Base-by-base conservation (phyloP, 2,888 invertebrate species). In the Drosophila niveifrons region DNA sequence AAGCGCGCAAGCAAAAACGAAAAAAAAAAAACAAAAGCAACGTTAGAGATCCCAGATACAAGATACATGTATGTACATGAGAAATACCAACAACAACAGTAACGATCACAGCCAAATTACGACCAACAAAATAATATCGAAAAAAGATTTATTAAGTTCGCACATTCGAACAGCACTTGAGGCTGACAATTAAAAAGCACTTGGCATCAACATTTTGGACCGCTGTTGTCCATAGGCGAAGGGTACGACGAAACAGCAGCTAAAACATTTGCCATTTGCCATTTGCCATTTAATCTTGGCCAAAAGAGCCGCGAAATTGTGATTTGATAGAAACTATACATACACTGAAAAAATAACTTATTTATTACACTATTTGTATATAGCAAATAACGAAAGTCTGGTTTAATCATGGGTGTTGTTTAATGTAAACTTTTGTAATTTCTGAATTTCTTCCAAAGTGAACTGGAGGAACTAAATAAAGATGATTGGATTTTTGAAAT, bases 181-280 rank as follows among this genome's bases (percentile, higher is more conserved):
- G 74, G 87, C 85, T 87, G 87, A 85, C 85, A 88, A 85, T 85
- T 85, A 85, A 85, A 85, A 83, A 85, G 82, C 87, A 89, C 87
- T 78, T 48, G 71, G 44, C 78, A 78, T 73, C 68, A 65, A 65
- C 65, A 68, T 73, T 73, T 62, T 41, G 62, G 29, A 11, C 41
- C 4, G 23, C 4, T 23, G 34, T 36, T 36, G 36, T 36, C 36
- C 36, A 36, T n/a, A 3, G 53, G 15, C 23, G 28, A 43, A 39
- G 28, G 23, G 23, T 23, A 23, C 23, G 23, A 23, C 23, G 6
- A 23, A 23, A 4, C 23, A 23, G 23, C 23, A 23, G 23, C 23
- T 23, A 23, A 23, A 23, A 23, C 23, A 23, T 23, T 23, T 23
- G 23, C 23, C 11, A 23, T 23, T 23, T 23, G 23, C 23, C 11